Base-by-base conservation (phyloP, 1,140 invertebrate genomes). In the Fopius arisanus region DNA sequence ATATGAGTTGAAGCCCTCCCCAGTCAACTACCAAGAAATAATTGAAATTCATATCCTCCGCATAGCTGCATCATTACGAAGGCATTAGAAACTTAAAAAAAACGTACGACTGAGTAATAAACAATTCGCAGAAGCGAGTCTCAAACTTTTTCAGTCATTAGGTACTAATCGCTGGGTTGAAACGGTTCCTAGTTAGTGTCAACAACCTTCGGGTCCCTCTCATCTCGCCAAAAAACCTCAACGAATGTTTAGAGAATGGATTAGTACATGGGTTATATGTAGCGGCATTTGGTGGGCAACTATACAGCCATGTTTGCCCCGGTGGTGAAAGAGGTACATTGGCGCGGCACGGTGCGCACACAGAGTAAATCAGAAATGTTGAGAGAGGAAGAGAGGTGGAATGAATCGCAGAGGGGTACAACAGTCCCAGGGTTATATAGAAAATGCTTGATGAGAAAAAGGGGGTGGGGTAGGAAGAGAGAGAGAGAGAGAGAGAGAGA, bases 231-330 rank as follows among this genome's bases (percentile, higher is more conserved):
- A 48, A 59, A 59, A 59, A 59, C 10, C 3, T 23, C 6, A 4
- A 3, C 19, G 54, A 59, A 59, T 23, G 54, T 26, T 59, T 59
- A 59, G 54, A 59, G 54, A 59, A 59, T 59, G 54, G 54, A 26
- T 59, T 66, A 43, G 71, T 68, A 69, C 40, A 28, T 12, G 70
- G 62, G 62, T 54, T 77, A 77, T 77, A 37, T 77, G 59, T 65
- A 70, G 73, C 54, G 69, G 73, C 67, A 73, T 72, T 73, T 73
- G 26, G 67, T 67, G 67, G 67, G 28, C 54, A 23, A 26, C 43
- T 51, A 59, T 28, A 73, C 73, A 65, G 70, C 76, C 71, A 75
- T 75, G 73, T 75, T 75, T 75, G 67, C 65, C 26, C 37, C 21
- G 21, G 51, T 16, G 67, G n/a, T 67, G 43, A 62, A 72, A 72